Evolutionary conservation across 2,797 vertebrate species (phyloP), one percentile per base, ranked within the genome.

Genomic region (Sternarchorhynchus goeldii): DNA sequence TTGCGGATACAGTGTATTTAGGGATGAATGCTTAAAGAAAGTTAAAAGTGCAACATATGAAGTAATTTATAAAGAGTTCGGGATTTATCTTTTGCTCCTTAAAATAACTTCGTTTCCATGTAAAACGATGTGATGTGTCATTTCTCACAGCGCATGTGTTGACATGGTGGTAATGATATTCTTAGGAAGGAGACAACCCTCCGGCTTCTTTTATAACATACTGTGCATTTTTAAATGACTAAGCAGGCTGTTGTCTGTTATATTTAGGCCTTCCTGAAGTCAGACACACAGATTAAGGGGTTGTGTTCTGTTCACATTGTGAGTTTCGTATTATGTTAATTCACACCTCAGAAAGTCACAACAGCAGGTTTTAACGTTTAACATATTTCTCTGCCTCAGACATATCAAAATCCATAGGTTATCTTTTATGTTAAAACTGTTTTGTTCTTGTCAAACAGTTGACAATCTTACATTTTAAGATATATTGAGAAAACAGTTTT

Each of bases 231-330:
- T 31, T 62, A 36, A 60, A 53, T 36, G 41, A 32, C 25, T 21
- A 25, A 10, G 4, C 34, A 32, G 62, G 31, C 58, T 29, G 25
- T 34, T n/a, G 41, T 70, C 25, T 50, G 63, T 67, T 73, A 45
- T 78, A 32, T 83, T 63, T 78, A 79, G 75, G 59, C 53, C 65
- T 66, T 72, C 74, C 17, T 69, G 56, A 31, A 60, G 68, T 63
- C 70, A 29, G 65, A 45, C 59, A 73, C 81, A n/a, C 65, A 70
- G 69, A 77, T 83, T 83, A 83, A 72, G 5, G 72, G 66, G 71
- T 12, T 4, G 55, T 59, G 18, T 78, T 64, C 58, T 70, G 29
- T 36, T 75, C 71, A 59, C 69, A 53, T 41, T 56, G 64, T 32
- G 64, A 53, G 78, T 71, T 68, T 75, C 75, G 69, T 6, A 59